These are phyloP conservation scores for Sebastes ruberrimus DNA, from an alignment of 2,797 vertebrate species.

Conservation along the genomic window DNA sequence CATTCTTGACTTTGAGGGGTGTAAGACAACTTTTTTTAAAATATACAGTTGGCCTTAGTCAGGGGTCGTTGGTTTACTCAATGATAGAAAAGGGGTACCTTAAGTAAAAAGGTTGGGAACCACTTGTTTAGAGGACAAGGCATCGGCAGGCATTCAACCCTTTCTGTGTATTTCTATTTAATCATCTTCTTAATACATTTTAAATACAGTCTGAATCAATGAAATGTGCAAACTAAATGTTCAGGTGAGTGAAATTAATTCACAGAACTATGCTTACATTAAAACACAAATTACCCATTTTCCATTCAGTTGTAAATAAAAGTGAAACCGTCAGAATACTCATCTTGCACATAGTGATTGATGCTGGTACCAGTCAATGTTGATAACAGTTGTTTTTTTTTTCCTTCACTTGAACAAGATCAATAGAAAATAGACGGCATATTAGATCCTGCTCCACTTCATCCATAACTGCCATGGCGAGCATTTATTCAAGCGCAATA, in stretches of 20 bases:
- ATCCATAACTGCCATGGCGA: slow-evolving; percentile 65
- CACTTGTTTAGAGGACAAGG: too few relatives aligned
- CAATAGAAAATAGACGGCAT: slow-evolving; percentile 49
- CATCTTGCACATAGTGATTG: slow-evolving; percentile 41
- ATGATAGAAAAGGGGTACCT: too few relatives aligned
- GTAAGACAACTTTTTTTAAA: too few relatives aligned
- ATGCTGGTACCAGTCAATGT: slow-evolving; percentile 30
- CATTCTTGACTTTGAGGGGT: too few relatives aligned
- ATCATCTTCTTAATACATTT: neutral
- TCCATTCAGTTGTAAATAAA: neutral
- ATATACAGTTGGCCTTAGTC: too few relatives aligned
- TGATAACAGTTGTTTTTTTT: slow-evolving; percentile 25
- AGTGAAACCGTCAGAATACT: slow-evolving; percentile 12
- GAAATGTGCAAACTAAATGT: neutral
- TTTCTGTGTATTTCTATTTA: neutral
- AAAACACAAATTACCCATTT: slow-evolving; percentile 5
- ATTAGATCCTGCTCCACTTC: slow-evolving; percentile 55
- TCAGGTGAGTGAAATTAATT: neutral
- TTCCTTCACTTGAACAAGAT: slow-evolving; percentile 43
- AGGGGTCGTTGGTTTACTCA: too few relatives aligned
- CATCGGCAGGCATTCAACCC: neutral
- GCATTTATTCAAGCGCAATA: slow-evolving; percentile 64
- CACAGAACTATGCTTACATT: neutral
- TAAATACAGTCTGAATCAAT: neutral
- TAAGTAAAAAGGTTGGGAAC: too few relatives aligned